These are phyloP conservation scores for Eristalinus aeneus DNA, from an alignment of 2,888 invertebrate species.

Conservation along the genomic window DNA sequence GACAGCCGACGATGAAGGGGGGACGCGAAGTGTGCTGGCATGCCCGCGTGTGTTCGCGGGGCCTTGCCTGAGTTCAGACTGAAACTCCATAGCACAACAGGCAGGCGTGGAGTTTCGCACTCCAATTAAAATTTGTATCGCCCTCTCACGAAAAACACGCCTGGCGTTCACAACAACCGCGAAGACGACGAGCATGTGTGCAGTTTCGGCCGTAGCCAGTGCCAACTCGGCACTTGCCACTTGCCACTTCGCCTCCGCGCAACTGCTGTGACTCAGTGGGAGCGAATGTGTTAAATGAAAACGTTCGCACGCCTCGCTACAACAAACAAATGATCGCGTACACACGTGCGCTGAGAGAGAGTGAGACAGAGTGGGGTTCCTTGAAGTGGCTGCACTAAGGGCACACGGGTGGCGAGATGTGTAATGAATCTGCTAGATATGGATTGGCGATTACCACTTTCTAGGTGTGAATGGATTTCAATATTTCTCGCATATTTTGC, in stretches of 20 bases:
- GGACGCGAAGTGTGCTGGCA: not conserved
- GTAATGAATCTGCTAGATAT: constrained; percentile 24
- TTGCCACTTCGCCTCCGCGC: not conserved
- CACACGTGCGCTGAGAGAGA: not conserved
- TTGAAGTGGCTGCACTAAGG: not conserved
- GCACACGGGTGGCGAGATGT: constrained; percentile 32
- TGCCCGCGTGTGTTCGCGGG: constrained; percentile 4
- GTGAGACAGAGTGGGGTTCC: not conserved
- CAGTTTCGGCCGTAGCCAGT: not conserved
- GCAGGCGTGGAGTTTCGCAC: constrained; percentile 65
- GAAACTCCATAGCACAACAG: not conserved
- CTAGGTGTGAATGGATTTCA: constrained; percentile 41
- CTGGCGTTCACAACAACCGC: constrained; percentile 12
- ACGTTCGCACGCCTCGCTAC: constrained; percentile 28
- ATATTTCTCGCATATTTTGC: not conserved
- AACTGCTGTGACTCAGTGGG: constrained; percentile 22
- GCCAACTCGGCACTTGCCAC: constrained; percentile 35
- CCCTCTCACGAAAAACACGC: constrained; percentile 62
- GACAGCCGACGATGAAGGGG: constrained; percentile 7
- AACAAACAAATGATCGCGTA: not conserved
- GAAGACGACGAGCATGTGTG: not conserved
- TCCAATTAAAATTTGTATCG: constrained; percentile 72
- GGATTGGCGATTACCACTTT: constrained; percentile 31
- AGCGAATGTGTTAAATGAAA: constrained; percentile 47
- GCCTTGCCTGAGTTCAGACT: not conserved